phyloP scores from a whole-genome alignment of 1,140 invertebrate species.

The Apis florea region DNA sequence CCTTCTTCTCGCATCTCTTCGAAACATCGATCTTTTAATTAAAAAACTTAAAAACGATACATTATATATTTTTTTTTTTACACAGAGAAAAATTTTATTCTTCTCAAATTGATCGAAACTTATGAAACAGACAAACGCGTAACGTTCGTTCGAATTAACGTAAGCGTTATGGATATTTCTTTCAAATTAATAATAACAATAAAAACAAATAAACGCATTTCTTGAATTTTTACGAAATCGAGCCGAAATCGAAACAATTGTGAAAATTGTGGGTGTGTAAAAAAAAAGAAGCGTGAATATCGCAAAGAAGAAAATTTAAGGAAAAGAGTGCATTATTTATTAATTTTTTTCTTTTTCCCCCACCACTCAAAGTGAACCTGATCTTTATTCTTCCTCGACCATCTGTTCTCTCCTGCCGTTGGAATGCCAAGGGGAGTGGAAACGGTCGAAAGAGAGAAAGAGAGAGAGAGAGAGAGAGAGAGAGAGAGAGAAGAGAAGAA shows the following conservation, averaged over 20 bases:
- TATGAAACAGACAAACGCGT: no score
- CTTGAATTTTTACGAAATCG: no score
- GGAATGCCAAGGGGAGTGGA: constrained; percentile 43
- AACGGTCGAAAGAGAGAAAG: constrained; percentile 22
- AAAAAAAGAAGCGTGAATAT: not conserved
- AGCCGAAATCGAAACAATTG: not conserved
- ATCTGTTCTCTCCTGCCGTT: constrained; percentile 43
- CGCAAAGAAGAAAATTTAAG: not conserved
- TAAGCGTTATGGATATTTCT: no score
- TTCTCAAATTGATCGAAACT: no score
- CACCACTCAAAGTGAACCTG: not conserved
- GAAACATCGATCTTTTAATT: no score
- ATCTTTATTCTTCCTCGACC: constrained; percentile 33
- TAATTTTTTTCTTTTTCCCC: not conserved
- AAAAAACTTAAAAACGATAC: not conserved
- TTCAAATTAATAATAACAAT: no score
- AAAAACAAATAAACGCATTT: no score
- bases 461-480: constrained; percentile 20
- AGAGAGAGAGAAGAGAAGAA: no score
- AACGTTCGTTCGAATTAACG: no score
- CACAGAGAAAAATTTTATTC: no score
- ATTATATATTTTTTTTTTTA: no score
- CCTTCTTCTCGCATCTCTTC: not conserved
- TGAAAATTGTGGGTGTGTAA: not conserved
- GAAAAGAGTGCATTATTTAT: not conserved